A percentile compares a stretch with the other conserved stretches of the same genome.
phyloP scores from a whole-genome alignment of 2,113 vertebrate species.

The Pholis gunnellus region DNA sequence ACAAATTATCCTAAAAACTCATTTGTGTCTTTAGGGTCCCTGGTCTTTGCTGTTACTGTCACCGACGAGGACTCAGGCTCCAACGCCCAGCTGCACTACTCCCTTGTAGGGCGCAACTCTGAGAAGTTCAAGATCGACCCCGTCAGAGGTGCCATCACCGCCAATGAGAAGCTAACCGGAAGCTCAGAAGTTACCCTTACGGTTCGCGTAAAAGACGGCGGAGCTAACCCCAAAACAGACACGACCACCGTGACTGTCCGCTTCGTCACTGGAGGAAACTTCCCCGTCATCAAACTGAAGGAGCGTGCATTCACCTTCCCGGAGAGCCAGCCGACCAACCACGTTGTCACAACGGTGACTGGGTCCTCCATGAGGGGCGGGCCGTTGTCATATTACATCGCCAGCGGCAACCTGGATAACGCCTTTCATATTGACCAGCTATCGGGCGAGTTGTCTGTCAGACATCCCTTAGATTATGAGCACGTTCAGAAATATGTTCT shows the following conservation, averaged over 20 bases:
- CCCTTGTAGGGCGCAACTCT: slow-evolving; percentile 90
- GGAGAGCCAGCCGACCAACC: slow-evolving; percentile 90
- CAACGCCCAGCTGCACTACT: slow-evolving; percentile 94
- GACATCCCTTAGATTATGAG: slow-evolving; percentile 91
- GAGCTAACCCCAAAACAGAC: slow-evolving; percentile 89
- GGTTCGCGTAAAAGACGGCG: slow-evolving; percentile 91
- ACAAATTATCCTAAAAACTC: not conserved
- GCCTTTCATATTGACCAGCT: slow-evolving; percentile 93
- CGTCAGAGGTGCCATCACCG: slow-evolving; percentile 90
- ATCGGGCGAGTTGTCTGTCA: slow-evolving; percentile 91
- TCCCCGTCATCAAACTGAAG: slow-evolving; percentile 88
- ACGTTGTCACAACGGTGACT: slow-evolving; percentile 87
- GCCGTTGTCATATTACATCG: slow-evolving; percentile 92
- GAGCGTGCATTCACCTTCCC: slow-evolving; percentile 90
- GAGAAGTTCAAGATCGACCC: slow-evolving; percentile 96
- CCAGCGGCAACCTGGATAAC: slow-evolving; percentile 93
- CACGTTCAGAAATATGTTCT: slow-evolving; percentile 92
- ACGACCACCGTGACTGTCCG: slow-evolving; percentile 95
- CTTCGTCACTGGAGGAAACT: slow-evolving; percentile 91
- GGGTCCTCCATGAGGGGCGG: slow-evolving; percentile 92
- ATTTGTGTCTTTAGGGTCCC: slow-evolving; percentile 84
- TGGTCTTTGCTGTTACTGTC: slow-evolving; percentile 97
- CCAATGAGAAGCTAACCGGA: slow-evolving; percentile 85
- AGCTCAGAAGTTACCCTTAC: slow-evolving; percentile 93
- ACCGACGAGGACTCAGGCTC: slow-evolving; percentile 92